A percentile compares a stretch with the other conserved stretches of the same genome.
phyloP scores from a whole-genome alignment of 2,888 invertebrate genomes.

The Hipparchia sbordonii region DNA sequence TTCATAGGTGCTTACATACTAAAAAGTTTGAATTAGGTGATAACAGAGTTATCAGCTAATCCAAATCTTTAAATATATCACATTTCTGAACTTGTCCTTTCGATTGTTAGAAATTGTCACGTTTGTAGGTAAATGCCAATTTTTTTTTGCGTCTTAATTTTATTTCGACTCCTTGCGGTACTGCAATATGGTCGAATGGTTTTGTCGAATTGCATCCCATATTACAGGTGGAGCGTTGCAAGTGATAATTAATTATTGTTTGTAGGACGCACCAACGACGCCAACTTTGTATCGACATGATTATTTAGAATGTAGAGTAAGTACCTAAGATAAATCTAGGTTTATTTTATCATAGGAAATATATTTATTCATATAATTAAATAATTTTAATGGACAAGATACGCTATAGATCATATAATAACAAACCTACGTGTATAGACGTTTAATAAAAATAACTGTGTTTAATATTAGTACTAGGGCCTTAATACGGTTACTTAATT shows the following conservation, averaged over 20 bases:
- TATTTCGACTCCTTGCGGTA: no score
- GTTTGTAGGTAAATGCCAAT: no score
- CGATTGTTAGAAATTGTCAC: no score
- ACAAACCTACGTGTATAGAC: conserved; percentile 24
- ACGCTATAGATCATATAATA: conserved; percentile 8
- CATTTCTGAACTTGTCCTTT: no score
- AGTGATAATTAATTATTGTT: no score
- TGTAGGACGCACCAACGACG: no score
- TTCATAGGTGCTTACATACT: neutral
- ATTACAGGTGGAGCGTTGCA: no score
- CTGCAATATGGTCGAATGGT: no score
- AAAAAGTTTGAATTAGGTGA: neutral
- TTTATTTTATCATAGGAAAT: conserved; percentile 23
- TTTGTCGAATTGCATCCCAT: no score
- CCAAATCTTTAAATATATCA: no score
- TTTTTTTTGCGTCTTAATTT: no score
- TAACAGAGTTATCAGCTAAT: neutral
- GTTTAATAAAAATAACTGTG: conserved; percentile 36
- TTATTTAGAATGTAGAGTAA: neutral
- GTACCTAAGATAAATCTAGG: neutral
- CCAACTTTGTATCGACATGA: neutral
- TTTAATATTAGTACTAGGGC: neutral
- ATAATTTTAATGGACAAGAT: conserved; percentile 35
- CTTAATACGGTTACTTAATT: no score
- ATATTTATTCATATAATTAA: conserved; percentile 17